Conservation (phyloP, 1,140 invertebrate species). For the Microplitis mediator region DNA sequence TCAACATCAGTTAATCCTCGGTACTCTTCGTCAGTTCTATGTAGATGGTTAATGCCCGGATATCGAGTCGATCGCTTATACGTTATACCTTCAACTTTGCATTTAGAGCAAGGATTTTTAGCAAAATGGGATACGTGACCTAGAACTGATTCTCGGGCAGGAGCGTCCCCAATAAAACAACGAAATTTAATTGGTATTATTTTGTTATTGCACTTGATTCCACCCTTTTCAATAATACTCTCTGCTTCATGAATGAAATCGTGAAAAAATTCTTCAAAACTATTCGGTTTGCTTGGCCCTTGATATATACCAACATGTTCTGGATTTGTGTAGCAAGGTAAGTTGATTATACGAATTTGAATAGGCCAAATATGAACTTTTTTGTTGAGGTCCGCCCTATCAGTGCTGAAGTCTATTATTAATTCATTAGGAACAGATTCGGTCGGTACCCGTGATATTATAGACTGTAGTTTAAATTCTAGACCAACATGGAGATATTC, state of each 20-base stretch:
- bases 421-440: constrained; percentile 6
- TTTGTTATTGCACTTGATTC: neutral
- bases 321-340: constrained; percentile 18
- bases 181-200: constrained; percentile 6
- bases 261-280: constrained; percentile 15
- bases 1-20: constrained; percentile 10
- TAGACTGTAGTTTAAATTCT: neutral
- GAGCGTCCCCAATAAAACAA: constrained; percentile 28
- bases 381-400: constrained; percentile 28
- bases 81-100: constrained; percentile 12
- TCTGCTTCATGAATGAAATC: constrained; percentile 19
- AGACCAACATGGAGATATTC: constrained; percentile 6
- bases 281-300: constrained; percentile 27
- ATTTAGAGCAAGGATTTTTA: constrained; percentile 18
- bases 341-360: constrained; percentile 32
- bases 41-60: neutral
- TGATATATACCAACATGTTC: constrained; percentile 35
- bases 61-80: neutral
- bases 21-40: constrained; percentile 32
- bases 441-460: neutral
- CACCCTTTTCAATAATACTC: neutral
- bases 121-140: constrained; percentile 19
- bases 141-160: constrained; percentile 15
- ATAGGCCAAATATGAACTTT: constrained; percentile 34
- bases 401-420: constrained; percentile 29